These are phyloP conservation scores for Tolmerus cingulatus DNA, from an alignment of 2,888 invertebrate genomes.

Conservation along the genomic window DNA sequence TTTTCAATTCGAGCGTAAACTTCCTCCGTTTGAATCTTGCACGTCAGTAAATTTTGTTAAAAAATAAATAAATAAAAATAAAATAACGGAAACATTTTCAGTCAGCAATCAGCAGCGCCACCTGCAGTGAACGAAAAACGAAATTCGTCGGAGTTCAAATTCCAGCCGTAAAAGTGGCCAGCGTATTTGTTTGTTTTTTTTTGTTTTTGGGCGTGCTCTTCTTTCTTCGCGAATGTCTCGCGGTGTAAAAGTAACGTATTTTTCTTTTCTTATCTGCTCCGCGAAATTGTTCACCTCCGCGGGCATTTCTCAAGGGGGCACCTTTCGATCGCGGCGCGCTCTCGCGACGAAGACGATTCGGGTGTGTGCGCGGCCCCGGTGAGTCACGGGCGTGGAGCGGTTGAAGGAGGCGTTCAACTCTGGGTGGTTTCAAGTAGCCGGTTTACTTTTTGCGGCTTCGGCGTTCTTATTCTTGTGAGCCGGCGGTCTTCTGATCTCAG, in stretches of 20 bases:
- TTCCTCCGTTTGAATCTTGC: neutral
- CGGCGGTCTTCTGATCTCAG: neutral
- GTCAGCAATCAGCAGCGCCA: neutral
- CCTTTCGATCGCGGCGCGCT: neutral
- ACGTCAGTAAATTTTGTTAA: neutral
- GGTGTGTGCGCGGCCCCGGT: neutral
- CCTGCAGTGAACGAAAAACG: neutral
- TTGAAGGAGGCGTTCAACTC: conserved; percentile 11
- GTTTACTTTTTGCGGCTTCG: conserved; percentile 15
- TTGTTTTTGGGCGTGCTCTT: neutral
- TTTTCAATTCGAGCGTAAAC: neutral
- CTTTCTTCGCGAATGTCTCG: neutral
- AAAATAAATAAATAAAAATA: neutral
- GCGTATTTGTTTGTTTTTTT: too few species aligned
- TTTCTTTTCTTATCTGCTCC: neutral
- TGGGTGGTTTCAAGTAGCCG: conserved; percentile 2
- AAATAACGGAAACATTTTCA: neutral
- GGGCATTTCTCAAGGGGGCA: neutral
- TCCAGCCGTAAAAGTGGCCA: neutral
- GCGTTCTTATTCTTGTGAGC: neutral
- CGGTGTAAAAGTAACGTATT: neutral
- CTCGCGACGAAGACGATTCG: neutral
- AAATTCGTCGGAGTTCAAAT: neutral
- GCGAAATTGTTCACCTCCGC: neutral
- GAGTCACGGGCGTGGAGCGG: neutral